These are phyloP conservation scores for Dromaius novaehollandiae DNA, from an alignment of 2,113 vertebrate genomes.

Conservation along the genomic window DNA sequence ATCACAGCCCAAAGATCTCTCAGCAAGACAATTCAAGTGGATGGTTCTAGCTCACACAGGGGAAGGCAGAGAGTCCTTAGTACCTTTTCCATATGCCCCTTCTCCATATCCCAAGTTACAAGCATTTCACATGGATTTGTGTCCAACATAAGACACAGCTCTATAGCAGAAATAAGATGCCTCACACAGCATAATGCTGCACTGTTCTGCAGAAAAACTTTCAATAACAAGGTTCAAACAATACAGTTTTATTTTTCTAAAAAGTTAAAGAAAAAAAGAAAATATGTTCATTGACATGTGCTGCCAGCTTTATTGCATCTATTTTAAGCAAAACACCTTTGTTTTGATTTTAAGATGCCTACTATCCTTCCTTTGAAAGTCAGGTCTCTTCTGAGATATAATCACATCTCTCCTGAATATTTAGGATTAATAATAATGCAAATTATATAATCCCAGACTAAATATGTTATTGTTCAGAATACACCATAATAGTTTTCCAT, in stretches of 20 bases:
- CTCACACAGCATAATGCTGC: background rate
- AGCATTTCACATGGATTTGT: no score
- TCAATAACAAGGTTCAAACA: background rate
- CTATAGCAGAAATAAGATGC: no score
- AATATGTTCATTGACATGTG: background rate
- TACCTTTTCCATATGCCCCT: background rate
- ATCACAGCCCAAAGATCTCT: no score
- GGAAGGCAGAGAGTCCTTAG: no score
- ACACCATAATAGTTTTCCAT: background rate
- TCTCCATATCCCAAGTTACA: background rate
- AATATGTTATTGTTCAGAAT: background rate
- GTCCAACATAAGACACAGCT: no score
- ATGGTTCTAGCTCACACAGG: no score
- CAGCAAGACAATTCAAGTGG: no score
- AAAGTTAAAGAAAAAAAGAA: background rate
- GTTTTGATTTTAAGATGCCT: background rate
- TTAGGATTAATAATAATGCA: background rate
- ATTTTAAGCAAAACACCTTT: background rate
- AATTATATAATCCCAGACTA: background rate
- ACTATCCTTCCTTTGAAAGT: background rate
- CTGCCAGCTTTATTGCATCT: background rate
- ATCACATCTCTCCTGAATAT: background rate
- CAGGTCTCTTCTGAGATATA: background rate
- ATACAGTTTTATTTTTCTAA: background rate
- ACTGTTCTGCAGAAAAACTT: background rate